Evolutionary conservation across 2,113 vertebrate genomes (phyloP), one percentile per base, ranked within the genome.

Genomic region (Capreolus pygargus): DNA sequence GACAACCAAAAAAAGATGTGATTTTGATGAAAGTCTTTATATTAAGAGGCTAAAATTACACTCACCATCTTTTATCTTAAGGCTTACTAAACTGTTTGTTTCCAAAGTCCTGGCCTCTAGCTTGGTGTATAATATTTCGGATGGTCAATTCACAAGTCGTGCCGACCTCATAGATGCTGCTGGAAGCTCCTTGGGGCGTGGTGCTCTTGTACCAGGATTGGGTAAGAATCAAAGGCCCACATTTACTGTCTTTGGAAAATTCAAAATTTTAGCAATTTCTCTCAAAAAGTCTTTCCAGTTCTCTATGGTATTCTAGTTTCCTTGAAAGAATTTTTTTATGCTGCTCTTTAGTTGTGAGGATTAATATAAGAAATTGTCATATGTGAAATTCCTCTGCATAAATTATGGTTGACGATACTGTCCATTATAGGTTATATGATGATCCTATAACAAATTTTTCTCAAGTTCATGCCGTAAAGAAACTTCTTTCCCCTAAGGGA

Each of bases 151-250:
- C 98, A 99, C 99, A 61, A 99, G 99, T 98, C 99, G 99, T 3
- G 99, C 99, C 0, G 99, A 99, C 98, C 99, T 99, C 97, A 99
- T 99, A 39, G 99, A 99, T 93, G 99, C 99, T 96, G 99, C 99
- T 19, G 99, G 99, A 96, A 99, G 99, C 96, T 99, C 99, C 0
- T 98, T 99, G 13, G 99, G 99, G 50, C 99, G 99, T 58, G 99
- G 99, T n/a, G 99, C 99, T 96, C 99, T 99, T 86, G 99, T 99
- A 54, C 99, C 99, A 55, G 99, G 99, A n/a, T 99, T 99, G 52
- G 99, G 99, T 99, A 98, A 99, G 99, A 86, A 91, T 83, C 30
- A 33, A 78, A 60, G 36, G 33, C 82, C 83, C 94, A 11, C 1
- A 17, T 90, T 45, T 52, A 81, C 52, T 33, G 47, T 79, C 12